Evolutionary conservation across 2,888 invertebrate species (phyloP).

Genomic region (Drosophila seclusa): DNA sequence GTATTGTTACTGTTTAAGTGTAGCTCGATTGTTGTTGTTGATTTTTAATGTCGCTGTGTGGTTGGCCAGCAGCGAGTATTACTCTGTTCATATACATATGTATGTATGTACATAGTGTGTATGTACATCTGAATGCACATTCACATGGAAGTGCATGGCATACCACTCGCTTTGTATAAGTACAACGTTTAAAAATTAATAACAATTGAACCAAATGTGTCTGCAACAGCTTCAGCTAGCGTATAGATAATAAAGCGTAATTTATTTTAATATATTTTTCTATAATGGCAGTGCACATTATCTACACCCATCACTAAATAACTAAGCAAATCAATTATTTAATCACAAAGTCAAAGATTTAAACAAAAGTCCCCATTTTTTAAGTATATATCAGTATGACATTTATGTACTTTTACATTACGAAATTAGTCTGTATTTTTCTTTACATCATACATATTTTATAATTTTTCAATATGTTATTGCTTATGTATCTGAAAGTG

Average conservation of each 20-base stretch:
- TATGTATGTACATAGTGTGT: not conserved
- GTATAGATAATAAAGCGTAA: slow-evolving; percentile 32
- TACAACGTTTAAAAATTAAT: slow-evolving; percentile 31
- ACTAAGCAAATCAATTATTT: not conserved
- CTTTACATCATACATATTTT: not conserved
- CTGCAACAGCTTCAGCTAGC: slow-evolving; percentile 12
- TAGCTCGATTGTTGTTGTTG: slow-evolving; percentile 51
- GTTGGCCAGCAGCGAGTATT: slow-evolving; percentile 56
- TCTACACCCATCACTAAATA: slow-evolving; percentile 11
- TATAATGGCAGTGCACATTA: slow-evolving; percentile 15
- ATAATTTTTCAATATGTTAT: not conserved
- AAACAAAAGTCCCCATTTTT: not conserved
- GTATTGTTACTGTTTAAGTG: slow-evolving; percentile 42
- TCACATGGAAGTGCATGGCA: slow-evolving; percentile 8
- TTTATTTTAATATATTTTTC: slow-evolving; percentile 5
- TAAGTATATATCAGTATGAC: not conserved
- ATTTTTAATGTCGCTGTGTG: slow-evolving; percentile 62
- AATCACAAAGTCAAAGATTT: not conserved
- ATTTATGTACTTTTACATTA: not conserved
- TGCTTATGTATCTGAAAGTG: not conserved
- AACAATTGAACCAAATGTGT: slow-evolving; percentile 35
- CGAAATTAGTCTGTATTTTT: not conserved
- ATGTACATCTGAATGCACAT: slow-evolving; percentile 2
- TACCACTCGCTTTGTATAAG: slow-evolving; percentile 34
- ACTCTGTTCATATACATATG: slow-evolving; percentile 7